Evolutionary conservation across 2,888 invertebrate species (phyloP).

Genomic region (Gnatocerus cornutus): DNA sequence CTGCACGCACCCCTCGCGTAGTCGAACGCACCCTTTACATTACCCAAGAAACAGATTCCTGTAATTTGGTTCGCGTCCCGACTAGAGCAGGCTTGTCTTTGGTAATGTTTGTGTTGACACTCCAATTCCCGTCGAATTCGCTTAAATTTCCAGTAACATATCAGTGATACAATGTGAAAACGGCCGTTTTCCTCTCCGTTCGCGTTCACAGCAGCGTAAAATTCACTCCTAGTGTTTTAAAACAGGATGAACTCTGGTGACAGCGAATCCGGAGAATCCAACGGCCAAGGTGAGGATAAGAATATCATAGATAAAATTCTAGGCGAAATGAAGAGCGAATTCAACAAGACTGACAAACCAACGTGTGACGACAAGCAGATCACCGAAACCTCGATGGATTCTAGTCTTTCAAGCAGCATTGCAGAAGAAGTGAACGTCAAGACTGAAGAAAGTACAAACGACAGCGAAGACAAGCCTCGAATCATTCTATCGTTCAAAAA

Average conservation of each 20-base stretch:
- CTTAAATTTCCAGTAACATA: no score
- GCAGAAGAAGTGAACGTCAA: conserved; percentile 46
- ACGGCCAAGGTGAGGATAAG: conserved; percentile 35
- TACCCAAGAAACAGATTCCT: no score
- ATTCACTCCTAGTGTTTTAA: neutral
- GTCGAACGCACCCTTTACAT: no score
- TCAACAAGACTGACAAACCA: conserved; percentile 58
- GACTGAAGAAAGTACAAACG: conserved; percentile 47
- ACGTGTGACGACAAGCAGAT: conserved; percentile 19
- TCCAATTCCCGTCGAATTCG: neutral
- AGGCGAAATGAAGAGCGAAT: conserved; percentile 68
- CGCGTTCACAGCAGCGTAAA: neutral
- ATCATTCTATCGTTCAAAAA: conserved; percentile 56
- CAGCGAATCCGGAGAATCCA: conserved; percentile 35
- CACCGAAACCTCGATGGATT: conserved; percentile 14
- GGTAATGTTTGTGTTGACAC: conserved; percentile 10
- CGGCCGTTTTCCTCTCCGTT: neutral
- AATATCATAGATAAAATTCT: conserved; percentile 65
- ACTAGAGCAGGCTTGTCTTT: conserved; percentile 6
- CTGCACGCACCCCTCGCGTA: no score
- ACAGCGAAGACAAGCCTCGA: conserved; percentile 47
- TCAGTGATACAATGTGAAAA: neutral
- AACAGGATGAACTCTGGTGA: conserved; percentile 25
- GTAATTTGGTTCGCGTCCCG: neutral
- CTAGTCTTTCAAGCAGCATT: conserved; percentile 29